Evolutionary conservation across 2,888 invertebrate species (phyloP), one percentile per base, ranked within the genome.

Genomic region (Sinodicranocentrus sp.): DNA sequence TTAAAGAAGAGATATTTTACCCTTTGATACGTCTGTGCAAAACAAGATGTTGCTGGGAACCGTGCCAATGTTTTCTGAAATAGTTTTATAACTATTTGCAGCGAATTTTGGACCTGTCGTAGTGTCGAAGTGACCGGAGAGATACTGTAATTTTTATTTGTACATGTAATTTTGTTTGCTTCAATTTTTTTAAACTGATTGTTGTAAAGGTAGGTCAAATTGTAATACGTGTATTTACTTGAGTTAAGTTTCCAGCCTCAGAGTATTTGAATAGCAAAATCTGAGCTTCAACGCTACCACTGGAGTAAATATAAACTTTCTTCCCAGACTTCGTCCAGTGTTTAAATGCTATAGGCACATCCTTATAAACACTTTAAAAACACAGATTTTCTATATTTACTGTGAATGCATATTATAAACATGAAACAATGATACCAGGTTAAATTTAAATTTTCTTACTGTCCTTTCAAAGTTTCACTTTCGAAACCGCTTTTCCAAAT

Each of bases 221-320:
- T 13, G 13, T 39, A 39, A 39, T 33, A 33, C 10, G 3, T 3
- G 33, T 33, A 52, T 54, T 67, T n/a, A 94, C 93, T 88, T 92
- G 91, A 13, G 94, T 91, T 86, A 98, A 90, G 90, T 98, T 94
- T 0, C 98, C 98, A 59, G 93, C 92, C 19, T 92, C 91, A 1
- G 96, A 94, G 90, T 96, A 92, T 0, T 92, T 92, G 90, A 98
- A 97, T 2, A 98, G 92, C 10, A 98, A 92, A 90, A 96, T 95
- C 90, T 98, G 98, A 15, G 98, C 96, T 89, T 95, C 94, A 0
- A 96, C 94, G 76, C 97, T 97, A 63, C 98, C 98, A 26, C 97
- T 97, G 0, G 98, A 98, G 91, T 96, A 98, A 84, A 98, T 94
- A 90, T 94, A 97, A 67, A 98, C 92, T 86, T 93, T 93, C 43